phyloP scores from a whole-genome alignment of 2,888 invertebrate species.

The Himalopsyche japonica region DNA sequence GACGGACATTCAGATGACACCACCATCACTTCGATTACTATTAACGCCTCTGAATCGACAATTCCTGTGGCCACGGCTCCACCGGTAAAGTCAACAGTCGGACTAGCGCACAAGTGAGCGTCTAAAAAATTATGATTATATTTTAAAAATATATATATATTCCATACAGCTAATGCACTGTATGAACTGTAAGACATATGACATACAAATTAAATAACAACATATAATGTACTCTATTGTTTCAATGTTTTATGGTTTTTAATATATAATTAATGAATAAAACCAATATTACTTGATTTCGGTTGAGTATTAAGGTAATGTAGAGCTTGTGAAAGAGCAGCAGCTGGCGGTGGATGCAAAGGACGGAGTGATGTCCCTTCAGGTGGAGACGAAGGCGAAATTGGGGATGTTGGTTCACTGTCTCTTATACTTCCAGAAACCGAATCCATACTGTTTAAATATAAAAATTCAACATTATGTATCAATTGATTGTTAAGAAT shows the following conservation, averaged over 20 bases:
- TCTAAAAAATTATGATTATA: conserved; percentile 27
- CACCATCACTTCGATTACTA: conserved; percentile 63
- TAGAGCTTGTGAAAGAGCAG: conserved; percentile 48
- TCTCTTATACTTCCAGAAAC: conserved; percentile 89
- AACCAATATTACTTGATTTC: conserved; percentile 44
- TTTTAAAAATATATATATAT: conserved; percentile 41
- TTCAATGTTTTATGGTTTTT: too few species aligned
- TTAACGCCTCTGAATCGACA: conserved; percentile 79
- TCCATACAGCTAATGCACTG: too few species aligned
- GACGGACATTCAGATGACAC: conserved; percentile 56
- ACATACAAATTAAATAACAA: conserved; percentile 7
- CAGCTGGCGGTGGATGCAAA: conserved; percentile 50
- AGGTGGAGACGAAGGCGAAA: conserved; percentile 72
- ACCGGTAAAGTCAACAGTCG: conserved; percentile 54
- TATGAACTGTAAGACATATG: too few species aligned
- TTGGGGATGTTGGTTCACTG: conserved; percentile 89
- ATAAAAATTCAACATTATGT: background rate
- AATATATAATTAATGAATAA: too few species aligned
- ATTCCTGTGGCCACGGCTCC: conserved; percentile 71
- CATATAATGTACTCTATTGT: too few species aligned
- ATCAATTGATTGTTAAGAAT: too few species aligned
- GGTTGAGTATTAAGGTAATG: conserved; percentile 44
- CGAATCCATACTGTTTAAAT: conserved; percentile 79
- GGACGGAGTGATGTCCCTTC: conserved; percentile 50
- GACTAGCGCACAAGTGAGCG: conserved; percentile 44